Evolutionary conservation across 2,888 invertebrate species (phyloP).

Genomic region (Drosophila peninsularis): DNA sequence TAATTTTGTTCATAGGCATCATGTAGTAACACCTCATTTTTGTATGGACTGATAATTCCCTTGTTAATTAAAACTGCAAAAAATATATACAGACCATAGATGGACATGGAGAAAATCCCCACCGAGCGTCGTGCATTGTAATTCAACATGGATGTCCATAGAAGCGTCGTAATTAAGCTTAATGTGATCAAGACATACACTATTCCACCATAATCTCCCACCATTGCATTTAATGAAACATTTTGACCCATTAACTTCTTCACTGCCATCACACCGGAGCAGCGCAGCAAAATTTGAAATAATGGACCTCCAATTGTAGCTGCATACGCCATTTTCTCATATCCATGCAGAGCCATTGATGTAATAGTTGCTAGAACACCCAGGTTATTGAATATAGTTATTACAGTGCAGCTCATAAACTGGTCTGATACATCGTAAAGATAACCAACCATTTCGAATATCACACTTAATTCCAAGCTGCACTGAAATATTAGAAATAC

Average conservation of each 20-base stretch:
- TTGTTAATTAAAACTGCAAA: constrained; percentile 23
- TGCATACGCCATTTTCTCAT: constrained; percentile 51
- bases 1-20: too few species aligned
- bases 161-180: constrained; percentile 11
- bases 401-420: constrained; percentile 43
- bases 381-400: constrained; percentile 7
- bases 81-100: constrained; percentile 24
- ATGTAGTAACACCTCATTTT: too few species aligned
- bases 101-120: constrained; percentile 33
- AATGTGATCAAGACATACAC: constrained; percentile 24
- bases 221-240: too few species aligned
- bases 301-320: constrained; percentile 43
- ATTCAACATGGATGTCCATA: constrained; percentile 43
- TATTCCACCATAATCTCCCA: constrained; percentile 11
- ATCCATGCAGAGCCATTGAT: constrained; percentile 48
- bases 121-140: constrained; percentile 45
- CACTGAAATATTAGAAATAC: constrained; percentile 36
- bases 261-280: constrained; percentile 5
- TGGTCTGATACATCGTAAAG: constrained; percentile 19
- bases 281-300: constrained; percentile 25
- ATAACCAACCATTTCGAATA: constrained; percentile 32
- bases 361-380: constrained; percentile 29
- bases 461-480: constrained; percentile 34
- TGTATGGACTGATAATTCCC: constrained; percentile 28
- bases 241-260: background rate